Evolutionary conservation across 2,797 vertebrate species (phyloP).

Genomic region (Acomys russatus): DNA sequence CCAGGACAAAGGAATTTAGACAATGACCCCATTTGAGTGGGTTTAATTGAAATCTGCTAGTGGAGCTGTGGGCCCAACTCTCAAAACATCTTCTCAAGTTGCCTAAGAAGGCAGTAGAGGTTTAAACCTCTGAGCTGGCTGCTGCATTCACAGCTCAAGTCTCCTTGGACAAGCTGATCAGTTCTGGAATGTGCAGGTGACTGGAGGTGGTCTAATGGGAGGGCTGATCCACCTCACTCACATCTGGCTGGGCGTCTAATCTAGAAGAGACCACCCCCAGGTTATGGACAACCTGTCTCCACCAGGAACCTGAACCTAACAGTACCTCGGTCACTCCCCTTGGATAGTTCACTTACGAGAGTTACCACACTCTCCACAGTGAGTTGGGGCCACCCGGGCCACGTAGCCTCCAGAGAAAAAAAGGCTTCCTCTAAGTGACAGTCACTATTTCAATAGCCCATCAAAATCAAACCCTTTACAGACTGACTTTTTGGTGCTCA

Average conservation of each 20-base stretch:
- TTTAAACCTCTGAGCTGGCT: background rate
- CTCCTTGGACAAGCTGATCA: background rate
- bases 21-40: background rate
- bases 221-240: background rate
- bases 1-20: slow-evolving; percentile 57
- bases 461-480: slow-evolving; percentile 13
- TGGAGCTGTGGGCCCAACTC: background rate
- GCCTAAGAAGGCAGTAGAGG: background rate
- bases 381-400: background rate
- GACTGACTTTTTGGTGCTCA: slow-evolving; percentile 7
- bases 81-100: slow-evolving; percentile 7
- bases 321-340: background rate
- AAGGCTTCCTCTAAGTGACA: background rate
- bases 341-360: background rate
- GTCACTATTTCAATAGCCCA: background rate
- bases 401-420: background rate
- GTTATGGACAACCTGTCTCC: background rate
- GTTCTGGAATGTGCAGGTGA: background rate
- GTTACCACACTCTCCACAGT: background rate
- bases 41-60: slow-evolving; percentile 53
- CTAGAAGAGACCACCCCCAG: rapidly evolving
- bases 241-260: background rate
- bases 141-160: background rate
- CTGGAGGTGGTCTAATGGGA: background rate
- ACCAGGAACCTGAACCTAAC: background rate